Evolutionary conservation across 2,888 invertebrate species (phyloP).

Genomic region (Bellardia bayeri): DNA sequence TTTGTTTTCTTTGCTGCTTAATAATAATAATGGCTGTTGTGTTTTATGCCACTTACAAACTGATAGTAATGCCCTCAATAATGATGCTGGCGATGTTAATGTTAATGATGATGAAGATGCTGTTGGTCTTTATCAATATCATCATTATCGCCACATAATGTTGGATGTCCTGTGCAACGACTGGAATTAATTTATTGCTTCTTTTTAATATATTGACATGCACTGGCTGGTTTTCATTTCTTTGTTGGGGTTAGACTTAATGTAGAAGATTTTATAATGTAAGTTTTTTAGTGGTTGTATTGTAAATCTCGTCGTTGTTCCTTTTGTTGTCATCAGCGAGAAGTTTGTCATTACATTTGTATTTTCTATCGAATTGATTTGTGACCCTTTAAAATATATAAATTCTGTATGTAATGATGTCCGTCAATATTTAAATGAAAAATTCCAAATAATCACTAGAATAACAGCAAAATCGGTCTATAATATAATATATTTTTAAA

Average conservation of each 20-base stretch:
- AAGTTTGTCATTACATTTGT: too few species aligned
- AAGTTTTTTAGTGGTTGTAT: not conserved
- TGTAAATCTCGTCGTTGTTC: not conserved
- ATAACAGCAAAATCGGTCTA: too few species aligned
- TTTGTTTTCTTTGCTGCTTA: constrained; percentile 12
- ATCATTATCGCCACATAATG: constrained; percentile 56
- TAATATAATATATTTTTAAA: too few species aligned
- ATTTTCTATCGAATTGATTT: too few species aligned
- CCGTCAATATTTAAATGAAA: too few species aligned
- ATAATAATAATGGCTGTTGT: constrained; percentile 36
- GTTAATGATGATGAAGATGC: not conserved
- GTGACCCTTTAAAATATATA: too few species aligned
- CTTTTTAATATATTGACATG: constrained; percentile 43
- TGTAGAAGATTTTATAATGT: not conserved
- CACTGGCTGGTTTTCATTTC: constrained; percentile 32
- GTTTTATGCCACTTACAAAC: not conserved
- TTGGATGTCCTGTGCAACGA: constrained; percentile 74
- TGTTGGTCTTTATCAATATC: constrained; percentile 53
- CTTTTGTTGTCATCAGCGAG: too few species aligned
- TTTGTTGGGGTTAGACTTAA: not conserved
- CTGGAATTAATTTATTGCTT: constrained; percentile 75
- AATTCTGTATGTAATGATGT: too few species aligned
- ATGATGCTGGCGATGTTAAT: constrained; percentile 26
- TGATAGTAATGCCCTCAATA: constrained; percentile 31
- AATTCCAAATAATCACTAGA: too few species aligned